Base-by-base conservation (phyloP, 2,113 vertebrate species). In the Catharus minimus region DNA sequence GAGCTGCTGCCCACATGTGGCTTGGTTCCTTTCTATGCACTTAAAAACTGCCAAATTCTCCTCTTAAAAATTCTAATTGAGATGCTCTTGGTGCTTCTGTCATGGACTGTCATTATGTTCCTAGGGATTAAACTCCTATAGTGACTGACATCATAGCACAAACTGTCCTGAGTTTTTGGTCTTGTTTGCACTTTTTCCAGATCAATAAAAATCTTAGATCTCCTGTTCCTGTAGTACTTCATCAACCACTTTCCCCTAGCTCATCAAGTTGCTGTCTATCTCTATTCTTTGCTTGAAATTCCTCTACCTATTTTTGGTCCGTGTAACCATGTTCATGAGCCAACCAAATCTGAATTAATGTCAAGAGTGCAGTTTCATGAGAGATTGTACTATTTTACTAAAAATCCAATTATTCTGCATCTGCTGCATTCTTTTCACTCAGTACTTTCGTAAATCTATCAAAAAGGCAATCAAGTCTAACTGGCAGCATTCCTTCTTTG, bases 381-480 rank as follows among this genome's bases (percentile, higher is more conserved):
- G 79, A 91, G 84, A 94, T 76, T 92, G 83, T 78, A 92, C 73
- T 83, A 78, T 77, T 92, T 88, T 32, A 47, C 75, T 91, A 95
- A 92, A 94, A 96, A 89, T 84, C 82, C 88, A 95, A 81, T 93
- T 96, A 93, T 86, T 93, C 84, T 85, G 83, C 91, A 94, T 93
- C 91, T 93, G 89, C 89, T 94, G 86, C 86, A 87, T 93, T 95
- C 90, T 93, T 87, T 85, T 93, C 89, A 89, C 68, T 87, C 75
- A 49, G 50, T 82, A 93, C 83, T 92, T 96, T 85, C 80, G 89
- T 79, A 89, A 93, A 87, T 85, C 74, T 84, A 82, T 86, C 88
- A 95, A 89, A 95, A 94, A 94, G 62, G 85, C 92, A 96, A 95
- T 95, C 92, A 94, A 92, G 83, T 73, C 86, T 93, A 92, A 94